Evolutionary conservation across 1,140 invertebrate genomes (phyloP), one percentile per base, ranked within the genome.

Genomic region (Varroa destructor): DNA sequence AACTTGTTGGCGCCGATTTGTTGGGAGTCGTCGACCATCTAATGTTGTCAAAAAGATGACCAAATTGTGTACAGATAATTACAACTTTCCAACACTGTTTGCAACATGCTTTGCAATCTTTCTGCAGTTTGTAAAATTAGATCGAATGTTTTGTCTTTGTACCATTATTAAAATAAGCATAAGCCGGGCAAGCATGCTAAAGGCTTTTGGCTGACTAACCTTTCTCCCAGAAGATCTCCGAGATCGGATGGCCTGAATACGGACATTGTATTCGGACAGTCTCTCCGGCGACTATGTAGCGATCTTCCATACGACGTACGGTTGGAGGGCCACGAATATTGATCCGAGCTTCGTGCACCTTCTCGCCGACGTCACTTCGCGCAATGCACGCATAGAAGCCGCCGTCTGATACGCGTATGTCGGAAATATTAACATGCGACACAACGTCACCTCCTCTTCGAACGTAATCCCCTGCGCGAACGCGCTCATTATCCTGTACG

Each of bases 191-290:
- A 25, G 25, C 25, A 4, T 70, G 25, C 55, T 2, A 4, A 72
- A 56, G 51, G 6, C 25, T 58, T 58, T 12, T 58, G 6, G 12
- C 57, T 58, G 12, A 42, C 75, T 74, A 76, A 84, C 83, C 91
- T 81, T 90, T 85, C 80, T 93, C 91, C 93, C 93, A 97, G 12
- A 89, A 87, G 75, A 96, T 91, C 56, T 87, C 88, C 75, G 93
- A 88, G 75, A 96, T 91, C 3, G 93, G 93, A 79, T 93, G 91
- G 71, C 93, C 93, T 75, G 91, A 91, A 12, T 95, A 91, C 6
- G 92, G 91, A 78, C 93, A 96, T 73, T 89, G 89, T 0, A 93
- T 88, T 71, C 89, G 84, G 72, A 94, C 83, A 12, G 85, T 89
- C 78, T 93, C 89, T 73, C 91, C 91, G 56, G 93, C 91, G 6